Evolutionary conservation across 2,797 vertebrate genomes (phyloP), one percentile per base, ranked within the genome.

Genomic region (Delichon dasypus): DNA sequence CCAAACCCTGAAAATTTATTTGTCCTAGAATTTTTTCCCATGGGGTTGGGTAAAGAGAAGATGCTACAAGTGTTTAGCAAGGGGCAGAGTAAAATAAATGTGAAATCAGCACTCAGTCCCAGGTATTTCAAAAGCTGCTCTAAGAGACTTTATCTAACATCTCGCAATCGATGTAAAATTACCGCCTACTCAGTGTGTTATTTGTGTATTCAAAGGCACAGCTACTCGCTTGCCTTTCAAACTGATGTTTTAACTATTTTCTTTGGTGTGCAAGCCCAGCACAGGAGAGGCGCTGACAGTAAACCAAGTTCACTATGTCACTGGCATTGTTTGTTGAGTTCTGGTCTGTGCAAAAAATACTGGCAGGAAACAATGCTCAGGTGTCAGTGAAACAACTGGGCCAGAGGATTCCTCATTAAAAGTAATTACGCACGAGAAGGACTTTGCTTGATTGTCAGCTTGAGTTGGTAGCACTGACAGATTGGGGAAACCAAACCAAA

Each of bases 121-220:
- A 80, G 71, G 72, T 89, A 66, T 62, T 72, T 88, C 68, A 85
- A 62, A 88, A 89, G 16, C 60, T 87, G n/a, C 29, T 53, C n/a
- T 47, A 87, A 76, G 54, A 88, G 34, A 65, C 47, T 91, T 92
- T 34, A 88, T 77, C 91, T 85, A 91, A 78, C 54, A 61, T 91
- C 78, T 90, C 75, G 90, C 87, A 90, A 60, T n/a, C 0, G 2
- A 25, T 72, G 47, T 77, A 75, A 81, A 95, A 94, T 88, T 77
- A 13, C 75, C 9, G 0, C 90, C 92, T 75, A 89, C 90, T 83
- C 4, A 0, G 8, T 13, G 29, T 60, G 66, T 89, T 95, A 87
- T 95, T 95, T 94, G 79, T 91, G 79, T 81, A 68, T 89, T 94
- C 73, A 34, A 87, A 95, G 66, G 72, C 75, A 60, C 22, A 95